These are phyloP conservation scores for Clarias laeviceps DNA, from an alignment of 2,797 vertebrate genomes.

Conservation along the genomic window DNA sequence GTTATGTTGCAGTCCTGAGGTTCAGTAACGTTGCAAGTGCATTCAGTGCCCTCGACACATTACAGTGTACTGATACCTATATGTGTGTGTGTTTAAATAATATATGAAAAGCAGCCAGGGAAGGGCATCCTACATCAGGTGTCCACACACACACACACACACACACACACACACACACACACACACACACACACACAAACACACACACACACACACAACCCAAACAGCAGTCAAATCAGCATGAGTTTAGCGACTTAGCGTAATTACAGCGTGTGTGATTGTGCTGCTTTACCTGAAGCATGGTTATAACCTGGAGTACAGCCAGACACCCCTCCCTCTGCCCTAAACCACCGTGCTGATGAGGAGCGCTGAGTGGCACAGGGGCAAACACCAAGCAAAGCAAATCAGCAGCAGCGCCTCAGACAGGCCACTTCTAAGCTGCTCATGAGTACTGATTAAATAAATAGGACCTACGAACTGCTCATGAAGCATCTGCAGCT, in stretches of 20 bases:
- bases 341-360: constrained; percentile 58
- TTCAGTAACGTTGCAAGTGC: background rate
- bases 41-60: background rate
- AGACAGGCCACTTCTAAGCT: constrained; percentile 66
- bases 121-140: background rate
- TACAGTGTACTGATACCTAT: background rate
- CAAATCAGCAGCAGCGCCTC: constrained; percentile 26
- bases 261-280: constrained; percentile 41
- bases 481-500: background rate
- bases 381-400: constrained; percentile 32
- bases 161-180: background rate
- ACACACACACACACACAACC: background rate
- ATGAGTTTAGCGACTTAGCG: background rate
- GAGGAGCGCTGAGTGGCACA: constrained; percentile 47
- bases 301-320: constrained; percentile 57
- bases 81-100: background rate
- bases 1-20: background rate
- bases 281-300: constrained; percentile 29
- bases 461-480: constrained; percentile 63
- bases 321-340: constrained; percentile 51
- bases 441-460: constrained; percentile 69
- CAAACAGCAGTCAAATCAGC: constrained; percentile 9
- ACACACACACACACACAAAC: background rate
- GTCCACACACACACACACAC: background rate
- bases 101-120: background rate